Base-by-base conservation (phyloP, 2,888 invertebrate species). In the Eupithecia subumbrata region DNA sequence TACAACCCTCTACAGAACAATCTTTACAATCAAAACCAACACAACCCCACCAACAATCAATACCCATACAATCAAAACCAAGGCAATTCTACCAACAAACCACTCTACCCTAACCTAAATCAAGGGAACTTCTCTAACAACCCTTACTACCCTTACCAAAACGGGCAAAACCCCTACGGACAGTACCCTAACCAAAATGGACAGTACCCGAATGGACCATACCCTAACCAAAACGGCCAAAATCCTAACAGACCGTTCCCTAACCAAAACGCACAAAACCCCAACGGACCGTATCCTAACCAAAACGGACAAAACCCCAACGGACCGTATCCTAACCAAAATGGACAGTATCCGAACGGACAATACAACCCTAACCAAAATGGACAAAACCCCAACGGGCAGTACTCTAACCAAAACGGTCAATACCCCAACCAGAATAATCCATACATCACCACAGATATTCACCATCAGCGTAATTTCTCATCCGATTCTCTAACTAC, bases 1-100 rank as follows among this genome's bases (percentile, higher is more conserved):
- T 67, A 43, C 56, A 40, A 69, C 78, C 52, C 67, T 56, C 60
- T 72, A 43, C 40, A 67, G 12, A 75, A 72, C 48, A 73, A 43
- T 60, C 74, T 71, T 25, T 72, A 80, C 68, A 76, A 80, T 80
- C 77, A 76, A 66, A 69, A 75, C 25, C 79, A 40, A 66, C 8
- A 11, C 37, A 77, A 81, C 69, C 79, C 11, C 76, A 56, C 75
- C 68, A 66, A 80, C 68, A 76, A 79, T 80, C 77, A 76, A 66
- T 56, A 69, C 73, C 30, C 79, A 40, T 56, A 56, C 52, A 56
- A 48, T 48, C 48, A 48, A 18, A 64, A 66, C 37, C 66, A 37
- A 40, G 52, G 66, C 14, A 76, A 80, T 69, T 79, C 52, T 77
- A 60, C 77, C 70, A 68, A 67, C 43, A 34, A 75, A 56, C 79